phyloP scores from a whole-genome alignment of 2,888 invertebrate species.

The Pristionchus mayeri region DNA sequence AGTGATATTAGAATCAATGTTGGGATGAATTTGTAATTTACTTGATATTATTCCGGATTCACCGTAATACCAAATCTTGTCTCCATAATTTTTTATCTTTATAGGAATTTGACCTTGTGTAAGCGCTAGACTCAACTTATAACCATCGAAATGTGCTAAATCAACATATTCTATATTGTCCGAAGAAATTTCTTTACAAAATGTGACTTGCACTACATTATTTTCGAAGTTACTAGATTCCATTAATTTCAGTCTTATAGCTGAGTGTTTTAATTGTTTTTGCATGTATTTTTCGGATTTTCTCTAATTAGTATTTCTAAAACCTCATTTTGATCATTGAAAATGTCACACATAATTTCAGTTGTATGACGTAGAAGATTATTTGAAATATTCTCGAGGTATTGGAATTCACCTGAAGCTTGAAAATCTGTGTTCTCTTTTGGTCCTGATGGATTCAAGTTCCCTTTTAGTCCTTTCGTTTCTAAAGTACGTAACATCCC shows the following conservation, averaged over 20 bases:
- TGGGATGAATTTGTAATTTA: slow-evolving; percentile 51
- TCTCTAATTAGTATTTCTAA: slow-evolving; percentile 50
- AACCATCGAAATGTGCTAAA: slow-evolving; percentile 58
- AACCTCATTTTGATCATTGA: slow-evolving; percentile 52
- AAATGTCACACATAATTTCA: slow-evolving; percentile 52
- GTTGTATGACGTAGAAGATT: slow-evolving; percentile 56
- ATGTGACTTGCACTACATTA: not conserved
- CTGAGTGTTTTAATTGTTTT: slow-evolving; percentile 54
- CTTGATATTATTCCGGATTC: slow-evolving; percentile 52
- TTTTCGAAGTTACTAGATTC: not conserved
- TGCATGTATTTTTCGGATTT: slow-evolving; percentile 53
- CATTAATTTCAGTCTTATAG: slow-evolving; percentile 50
- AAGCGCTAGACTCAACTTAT: slow-evolving; percentile 54
- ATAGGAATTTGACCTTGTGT: slow-evolving; percentile 61
- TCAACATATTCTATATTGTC: slow-evolving; percentile 54
- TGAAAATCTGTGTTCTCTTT: slow-evolving; percentile 58
- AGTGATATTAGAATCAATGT: slow-evolving; percentile 50
- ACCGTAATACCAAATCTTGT: slow-evolving; percentile 56
- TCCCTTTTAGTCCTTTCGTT: not conserved
- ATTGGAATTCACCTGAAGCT: slow-evolving; percentile 61
- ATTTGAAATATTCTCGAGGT: slow-evolving; percentile 57
- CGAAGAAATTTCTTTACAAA: slow-evolving; percentile 54
- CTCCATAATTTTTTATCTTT: slow-evolving; percentile 52
- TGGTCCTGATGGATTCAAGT: slow-evolving; percentile 46
- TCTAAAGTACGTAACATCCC: too few species aligned